Evolutionary conservation across 2,797 vertebrate species (phyloP), one percentile per base, ranked within the genome.

Genomic region (Amazonetta brasiliensis): DNA sequence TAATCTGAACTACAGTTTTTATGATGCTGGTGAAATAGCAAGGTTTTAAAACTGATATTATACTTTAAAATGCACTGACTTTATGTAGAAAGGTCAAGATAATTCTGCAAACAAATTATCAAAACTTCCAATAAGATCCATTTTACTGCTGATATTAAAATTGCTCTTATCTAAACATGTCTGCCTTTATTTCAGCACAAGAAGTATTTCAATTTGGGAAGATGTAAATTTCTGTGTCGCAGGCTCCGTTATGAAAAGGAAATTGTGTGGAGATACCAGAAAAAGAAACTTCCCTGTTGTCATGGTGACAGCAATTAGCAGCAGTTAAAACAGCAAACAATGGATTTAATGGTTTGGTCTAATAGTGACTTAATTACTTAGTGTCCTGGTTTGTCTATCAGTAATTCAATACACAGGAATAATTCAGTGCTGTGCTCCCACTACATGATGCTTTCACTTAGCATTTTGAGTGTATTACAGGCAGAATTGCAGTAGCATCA

Each of bases 221-320:
- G 71, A 93, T 74, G 71, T 74, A 81, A 73, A 84, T 96, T 94
- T 95, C 79, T 4, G 0, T 55, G 75, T 83, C 10, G 2, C 35
- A 62, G 50, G n/a, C 67, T 94, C 74, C 71, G 39, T 86, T 93
- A 93, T 93, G 87, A 71, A 92, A 78, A 91, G n/a, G 54, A 95
- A 90, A 83, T 77, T 74, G 41, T n/a, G 2, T 52, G 50, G 48
- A 89, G 84, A 85, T 83, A 93, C n/a, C 64, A 89, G 80, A 94
- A 94, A 93, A 90, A 95, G 84, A 62, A 92, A 90, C 20, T 92
- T 89, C 39, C n/a, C 37, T 71, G 96, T 98, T 97, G 96, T 95
- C 93, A 97, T 96, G 91, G 97, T 90, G 95, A 97, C 91, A 86
- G 95, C 83, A 97, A 98, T 98, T 97, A 97, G 83, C 85, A 91